Evolutionary conservation across 2,113 vertebrate species (phyloP), one percentile per base, ranked within the genome.

Genomic region (Anhinga anhinga): DNA sequence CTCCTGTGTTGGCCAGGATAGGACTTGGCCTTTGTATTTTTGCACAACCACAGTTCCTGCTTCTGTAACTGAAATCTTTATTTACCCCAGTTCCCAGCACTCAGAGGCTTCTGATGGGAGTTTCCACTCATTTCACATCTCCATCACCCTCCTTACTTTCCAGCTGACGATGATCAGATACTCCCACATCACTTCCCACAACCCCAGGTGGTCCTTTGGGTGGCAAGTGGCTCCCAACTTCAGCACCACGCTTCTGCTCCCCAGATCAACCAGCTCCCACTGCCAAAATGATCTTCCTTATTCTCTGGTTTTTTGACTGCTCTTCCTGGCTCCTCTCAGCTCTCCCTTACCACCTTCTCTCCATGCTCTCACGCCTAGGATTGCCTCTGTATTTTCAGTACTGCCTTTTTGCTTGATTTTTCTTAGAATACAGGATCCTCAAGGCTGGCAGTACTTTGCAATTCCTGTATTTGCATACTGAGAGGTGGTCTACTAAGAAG

Each of bases 111-210:
- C 71, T 1, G 1, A 27, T 44, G 19, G 22, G 36, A 66, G 4
- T 40, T 88, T 52, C 13, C 5, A 6, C 19, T 50, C 10, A 6
- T 87, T 82, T 91, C 30, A 50, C 5, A 5, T 42, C 38, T 66
- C 23, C 50, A 3, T 62, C 56, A 63, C 13, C 5, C 11, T 82
- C 25, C 42, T 69, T 72, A 56, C 50, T 80, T 90, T 47, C 40
- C 78, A 53, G 23, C 23, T 77, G 47, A 67, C 22, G 47, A 27
- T 7, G 13, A 67, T 38, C 21, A 79, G 62, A 77, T 20, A 44
- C 3, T 29, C 50, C 34, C 0, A 0, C 15, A 15, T 34, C 34
- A 58, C n/a, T 63, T 70, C 15, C 13, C 7, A 15, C 4, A 3
- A 4, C 10, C 25, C 8, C 15, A 67, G 29, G 29, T 5, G 15